Percentiles rank a stretch among this genome's conserved stretches.
Conservation (phyloP, 2,797 vertebrate genomes). For the Gymnothorax javanicus region DNA sequence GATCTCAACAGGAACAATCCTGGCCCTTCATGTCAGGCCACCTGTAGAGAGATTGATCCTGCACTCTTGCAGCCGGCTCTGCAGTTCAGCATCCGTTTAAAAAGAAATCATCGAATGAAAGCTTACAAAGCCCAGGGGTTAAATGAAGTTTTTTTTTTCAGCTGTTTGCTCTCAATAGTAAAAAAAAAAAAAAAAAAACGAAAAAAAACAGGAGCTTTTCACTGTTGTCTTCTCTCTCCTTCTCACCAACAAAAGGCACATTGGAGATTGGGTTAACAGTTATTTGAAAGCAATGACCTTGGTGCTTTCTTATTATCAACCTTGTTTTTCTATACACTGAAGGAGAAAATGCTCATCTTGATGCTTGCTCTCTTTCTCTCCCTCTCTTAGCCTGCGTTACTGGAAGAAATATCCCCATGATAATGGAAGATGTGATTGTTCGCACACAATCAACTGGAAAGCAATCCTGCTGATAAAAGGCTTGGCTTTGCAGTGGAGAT, state of each 20-base stretch:
- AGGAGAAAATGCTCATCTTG: conserved; percentile 39
- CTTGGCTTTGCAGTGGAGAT: conserved; percentile 26
- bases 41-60: conserved; percentile 42
- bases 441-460: conserved; percentile 48
- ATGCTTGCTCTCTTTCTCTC: conserved; percentile 30
- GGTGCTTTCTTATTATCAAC: conserved; percentile 41
- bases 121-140: conserved; percentile 47
- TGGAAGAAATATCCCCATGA: conserved; percentile 41
- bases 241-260: conserved; percentile 38
- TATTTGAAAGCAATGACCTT: conserved; percentile 42
- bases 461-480: conserved; percentile 48
- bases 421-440: conserved; percentile 50
- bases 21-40: conserved; percentile 15
- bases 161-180: conserved; percentile 19
- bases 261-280: conserved; percentile 29
- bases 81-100: conserved; percentile 43
- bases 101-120: conserved; percentile 49
- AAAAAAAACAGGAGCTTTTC: conserved; percentile 7
- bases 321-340: conserved; percentile 32
- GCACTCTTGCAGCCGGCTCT: conserved; percentile 45
- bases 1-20: conserved; percentile 8
- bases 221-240: conserved; percentile 16
- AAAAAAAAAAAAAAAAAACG: not conserved
- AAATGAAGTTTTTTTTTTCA: conserved; percentile 16
- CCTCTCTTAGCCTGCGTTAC: conserved; percentile 16